These are phyloP conservation scores for Cynodonichthys magdalenae DNA, from an alignment of 2,797 vertebrate genomes.

Conservation along the genomic window DNA sequence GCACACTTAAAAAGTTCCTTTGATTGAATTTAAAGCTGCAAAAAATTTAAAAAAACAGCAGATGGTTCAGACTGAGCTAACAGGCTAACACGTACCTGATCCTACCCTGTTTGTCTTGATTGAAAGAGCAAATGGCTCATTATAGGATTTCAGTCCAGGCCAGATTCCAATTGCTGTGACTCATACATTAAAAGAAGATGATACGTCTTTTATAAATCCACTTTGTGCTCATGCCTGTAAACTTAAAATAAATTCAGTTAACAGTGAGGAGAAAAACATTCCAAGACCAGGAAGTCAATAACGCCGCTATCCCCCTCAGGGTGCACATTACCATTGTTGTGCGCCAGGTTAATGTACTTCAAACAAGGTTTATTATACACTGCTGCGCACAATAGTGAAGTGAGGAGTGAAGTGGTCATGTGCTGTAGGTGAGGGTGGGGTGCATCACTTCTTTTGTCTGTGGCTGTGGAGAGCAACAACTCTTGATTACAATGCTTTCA, in stretches of 20 bases:
- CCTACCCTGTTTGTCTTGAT: background rate
- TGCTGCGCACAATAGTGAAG: conserved; percentile 70
- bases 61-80: conserved; percentile 1
- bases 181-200: conserved; percentile 42
- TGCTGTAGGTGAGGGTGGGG: conserved; percentile 46
- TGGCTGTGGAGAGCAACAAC: conserved; percentile 14
- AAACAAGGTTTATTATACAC: conserved; percentile 82
- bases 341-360: conserved; percentile 83
- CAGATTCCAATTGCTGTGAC: conserved; percentile 35
- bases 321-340: conserved; percentile 80
- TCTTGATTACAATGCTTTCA: conserved; percentile 10
- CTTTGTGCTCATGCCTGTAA: conserved; percentile 69
- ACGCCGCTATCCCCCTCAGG: conserved; percentile 73
- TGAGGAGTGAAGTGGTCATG: conserved; percentile 49
- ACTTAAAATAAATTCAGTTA: conserved; percentile 72
- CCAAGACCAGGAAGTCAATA: conserved; percentile 81
- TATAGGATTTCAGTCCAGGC: conserved; percentile 8
- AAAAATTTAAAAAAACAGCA: background rate
- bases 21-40: conserved; percentile 5
- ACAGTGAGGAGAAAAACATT: conserved; percentile 75
- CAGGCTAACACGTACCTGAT: conserved; percentile 6
- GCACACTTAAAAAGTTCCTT: background rate
- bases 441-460: conserved; percentile 30
- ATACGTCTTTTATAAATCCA: conserved; percentile 54
- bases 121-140: conserved; percentile 2